These are phyloP conservation scores for Coregonus ussuriensis DNA, from an alignment of 2,797 vertebrate genomes.

Conservation along the genomic window DNA sequence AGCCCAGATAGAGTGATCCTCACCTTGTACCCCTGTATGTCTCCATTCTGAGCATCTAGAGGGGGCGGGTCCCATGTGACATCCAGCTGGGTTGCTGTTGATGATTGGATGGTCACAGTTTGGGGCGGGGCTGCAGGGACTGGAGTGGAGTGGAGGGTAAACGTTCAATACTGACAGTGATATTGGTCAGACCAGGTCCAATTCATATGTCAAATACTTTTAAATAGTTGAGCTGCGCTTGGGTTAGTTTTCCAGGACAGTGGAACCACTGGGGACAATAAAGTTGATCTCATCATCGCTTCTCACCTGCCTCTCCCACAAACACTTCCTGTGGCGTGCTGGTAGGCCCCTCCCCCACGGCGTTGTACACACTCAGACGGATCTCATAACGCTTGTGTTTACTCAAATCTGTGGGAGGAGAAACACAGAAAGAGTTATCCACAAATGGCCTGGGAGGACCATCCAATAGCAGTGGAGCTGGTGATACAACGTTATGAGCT, in stretches of 20 bases:
- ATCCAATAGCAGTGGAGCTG: slow-evolving; percentile 26
- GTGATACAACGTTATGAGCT: slow-evolving; percentile 47
- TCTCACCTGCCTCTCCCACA: slow-evolving; percentile 91
- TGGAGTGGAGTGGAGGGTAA: slow-evolving; percentile 46
- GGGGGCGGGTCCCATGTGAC: slow-evolving; percentile 93
- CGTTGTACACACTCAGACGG: slow-evolving; percentile 92
- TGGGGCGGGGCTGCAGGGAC: slow-evolving; percentile 89
- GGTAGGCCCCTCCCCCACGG: slow-evolving; percentile 89
- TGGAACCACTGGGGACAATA: neutral
- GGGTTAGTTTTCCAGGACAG: neutral
- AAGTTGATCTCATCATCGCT: neutral
- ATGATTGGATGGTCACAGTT: slow-evolving; percentile 83
- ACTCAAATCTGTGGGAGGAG: slow-evolving; percentile 83
- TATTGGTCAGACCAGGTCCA: neutral
- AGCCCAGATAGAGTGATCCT: neutral
- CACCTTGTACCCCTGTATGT: slow-evolving; percentile 98
- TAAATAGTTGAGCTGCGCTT: neutral
- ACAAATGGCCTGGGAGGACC: neutral
- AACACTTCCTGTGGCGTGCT: slow-evolving; percentile 94
- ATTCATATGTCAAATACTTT: too few relatives aligned
- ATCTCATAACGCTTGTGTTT: slow-evolving; percentile 92
- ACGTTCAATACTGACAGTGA: neutral
- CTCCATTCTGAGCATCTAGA: slow-evolving; percentile 87
- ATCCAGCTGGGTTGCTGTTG: slow-evolving; percentile 92
- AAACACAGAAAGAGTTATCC: neutral